These are phyloP conservation scores for Rynchops niger DNA, from an alignment of 2,113 vertebrate species.

Conservation along the genomic window DNA sequence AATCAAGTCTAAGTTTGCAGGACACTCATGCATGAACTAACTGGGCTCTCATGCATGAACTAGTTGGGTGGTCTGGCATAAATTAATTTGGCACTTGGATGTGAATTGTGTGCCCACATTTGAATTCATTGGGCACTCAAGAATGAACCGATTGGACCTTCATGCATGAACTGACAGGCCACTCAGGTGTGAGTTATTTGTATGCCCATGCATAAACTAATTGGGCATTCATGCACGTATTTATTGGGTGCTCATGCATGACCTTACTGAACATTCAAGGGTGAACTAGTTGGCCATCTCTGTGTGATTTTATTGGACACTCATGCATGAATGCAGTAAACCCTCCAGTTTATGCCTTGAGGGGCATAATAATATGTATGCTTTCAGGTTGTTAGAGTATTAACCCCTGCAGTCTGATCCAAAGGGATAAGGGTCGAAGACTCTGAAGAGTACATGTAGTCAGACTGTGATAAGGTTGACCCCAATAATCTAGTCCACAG, in stretches of 20 bases:
- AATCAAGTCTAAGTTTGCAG: background rate
- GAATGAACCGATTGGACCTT: background rate
- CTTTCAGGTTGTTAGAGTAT: background rate
- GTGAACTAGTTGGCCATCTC: background rate
- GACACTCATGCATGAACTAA: background rate
- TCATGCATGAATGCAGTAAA: background rate
- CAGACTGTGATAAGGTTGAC: background rate
- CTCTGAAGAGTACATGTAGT: background rate
- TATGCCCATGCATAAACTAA: background rate
- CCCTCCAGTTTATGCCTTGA: background rate
- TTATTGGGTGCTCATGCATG: background rate
- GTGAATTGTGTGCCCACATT: rapidly evolving
- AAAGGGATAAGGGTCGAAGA: background rate
- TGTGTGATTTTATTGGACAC: background rate
- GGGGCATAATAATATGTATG: background rate
- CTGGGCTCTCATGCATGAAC: background rate
- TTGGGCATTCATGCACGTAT: background rate
- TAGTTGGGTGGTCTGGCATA: background rate
- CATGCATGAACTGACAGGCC: background rate
- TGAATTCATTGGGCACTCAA: background rate
- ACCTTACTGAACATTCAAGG: background rate
- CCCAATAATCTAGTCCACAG: background rate
- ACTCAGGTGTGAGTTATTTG: background rate
- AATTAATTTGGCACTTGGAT: background rate
- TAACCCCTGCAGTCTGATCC: background rate